Conservation (phyloP, 2,888 invertebrate genomes). For the Hypsopygia costalis region DNA sequence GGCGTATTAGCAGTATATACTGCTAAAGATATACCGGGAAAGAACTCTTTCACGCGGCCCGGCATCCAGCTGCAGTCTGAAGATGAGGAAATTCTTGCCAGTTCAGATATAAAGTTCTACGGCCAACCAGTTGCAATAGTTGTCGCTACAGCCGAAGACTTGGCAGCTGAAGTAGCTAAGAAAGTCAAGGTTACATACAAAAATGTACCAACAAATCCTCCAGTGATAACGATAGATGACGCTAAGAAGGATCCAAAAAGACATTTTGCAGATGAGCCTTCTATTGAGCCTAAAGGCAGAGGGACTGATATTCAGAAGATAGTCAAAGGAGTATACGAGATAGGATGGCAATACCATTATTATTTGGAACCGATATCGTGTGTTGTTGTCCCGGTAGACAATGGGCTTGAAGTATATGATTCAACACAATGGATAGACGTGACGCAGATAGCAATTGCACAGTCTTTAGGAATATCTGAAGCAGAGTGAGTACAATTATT, state of each 20-base stretch:
- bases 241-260: slow-evolving; percentile 66
- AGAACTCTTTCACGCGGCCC: slow-evolving; percentile 74
- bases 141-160: slow-evolving; percentile 78
- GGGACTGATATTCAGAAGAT: slow-evolving; percentile 56
- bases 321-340: slow-evolving; percentile 79
- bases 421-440: slow-evolving; percentile 84
- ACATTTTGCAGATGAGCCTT: slow-evolving; percentile 31
- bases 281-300: slow-evolving; percentile 43
- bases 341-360: slow-evolving; percentile 87
- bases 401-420: slow-evolving; percentile 83
- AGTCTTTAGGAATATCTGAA: slow-evolving; percentile 75
- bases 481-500: slow-evolving; percentile 68
- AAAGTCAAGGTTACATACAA: slow-evolving; percentile 81
- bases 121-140: slow-evolving; percentile 87
- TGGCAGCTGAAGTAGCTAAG: slow-evolving; percentile 79
- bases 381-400: slow-evolving; percentile 84
- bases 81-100: slow-evolving; percentile 76
- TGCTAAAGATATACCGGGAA: slow-evolving; percentile 85
- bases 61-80: slow-evolving; percentile 51
- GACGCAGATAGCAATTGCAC: slow-evolving; percentile 78
- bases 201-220: slow-evolving; percentile 40
- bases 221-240: slow-evolving; percentile 56
- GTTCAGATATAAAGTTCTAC: slow-evolving; percentile 75
- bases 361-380: slow-evolving; percentile 86
- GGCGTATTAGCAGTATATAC: slow-evolving; percentile 84